Evolutionary conservation across 1,140 invertebrate genomes (phyloP).

Genomic region (Ctenoplectra terminalis): DNA sequence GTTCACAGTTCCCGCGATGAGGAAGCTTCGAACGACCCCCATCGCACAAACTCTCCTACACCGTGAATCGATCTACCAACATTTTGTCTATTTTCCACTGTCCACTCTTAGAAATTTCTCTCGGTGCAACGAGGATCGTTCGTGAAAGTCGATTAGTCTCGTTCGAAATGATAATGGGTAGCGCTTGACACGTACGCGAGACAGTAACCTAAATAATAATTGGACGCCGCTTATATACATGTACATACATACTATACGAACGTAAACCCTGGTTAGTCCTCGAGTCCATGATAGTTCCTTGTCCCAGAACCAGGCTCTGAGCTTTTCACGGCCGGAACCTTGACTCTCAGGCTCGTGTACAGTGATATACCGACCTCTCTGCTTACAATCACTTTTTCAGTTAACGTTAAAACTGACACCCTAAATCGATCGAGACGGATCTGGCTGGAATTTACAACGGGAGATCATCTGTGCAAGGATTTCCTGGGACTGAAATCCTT

Average conservation of each 20-base stretch:
- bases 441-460: not conserved
- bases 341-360: not conserved
- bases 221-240: conserved; percentile 69
- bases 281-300: conserved; percentile 71
- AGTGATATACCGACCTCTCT: too few relatives aligned
- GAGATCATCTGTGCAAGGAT: not conserved
- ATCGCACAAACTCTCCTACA: not conserved
- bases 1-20: conserved; percentile 13
- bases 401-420: not conserved
- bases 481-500: not conserved
- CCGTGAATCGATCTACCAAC: not conserved
- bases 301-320: conserved; percentile 10
- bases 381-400: not conserved
- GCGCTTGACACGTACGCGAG: conserved; percentile 51
- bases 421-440: not conserved
- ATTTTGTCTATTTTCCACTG: too few relatives aligned
- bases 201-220: conserved; percentile 62
- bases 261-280: conserved; percentile 83
- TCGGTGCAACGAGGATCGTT: conserved; percentile 13
- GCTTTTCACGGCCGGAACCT: not conserved
- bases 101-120: not conserved
- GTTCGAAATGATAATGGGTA: conserved; percentile 56
- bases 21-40: conserved; percentile 32
- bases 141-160: conserved; percentile 20
- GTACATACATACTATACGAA: conserved; percentile 78